phyloP scores from a whole-genome alignment of 1,140 invertebrate genomes.

The Tenebrio molitor region DNA sequence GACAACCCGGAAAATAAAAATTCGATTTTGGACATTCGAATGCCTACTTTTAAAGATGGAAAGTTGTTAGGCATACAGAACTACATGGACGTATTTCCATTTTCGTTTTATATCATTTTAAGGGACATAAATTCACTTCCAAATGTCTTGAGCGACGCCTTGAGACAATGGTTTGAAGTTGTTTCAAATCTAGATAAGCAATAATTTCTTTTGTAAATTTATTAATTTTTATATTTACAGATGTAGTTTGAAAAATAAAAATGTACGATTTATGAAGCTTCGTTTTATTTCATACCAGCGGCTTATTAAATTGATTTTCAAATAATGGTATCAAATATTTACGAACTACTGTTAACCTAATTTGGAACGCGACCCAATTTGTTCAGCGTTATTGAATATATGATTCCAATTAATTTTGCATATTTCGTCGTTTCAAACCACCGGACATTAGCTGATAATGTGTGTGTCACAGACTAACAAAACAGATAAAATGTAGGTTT shows the following conservation, averaged over 20 bases:
- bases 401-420: constrained; percentile 2
- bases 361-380: constrained; percentile 14
- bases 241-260: background rate
- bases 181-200: constrained; percentile 76
- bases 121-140: constrained; percentile 91
- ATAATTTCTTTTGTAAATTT: constrained; percentile 25
- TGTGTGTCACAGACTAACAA: background rate
- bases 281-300: constrained; percentile 10
- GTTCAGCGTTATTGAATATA: background rate
- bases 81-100: constrained; percentile 97
- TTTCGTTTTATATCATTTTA: constrained; percentile 98
- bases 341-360: constrained; percentile 1
- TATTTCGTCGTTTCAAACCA: background rate
- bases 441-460: constrained; percentile 4
- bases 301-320: constrained; percentile 14
- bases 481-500: constrained; percentile 19
- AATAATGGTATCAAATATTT: constrained; percentile 11
- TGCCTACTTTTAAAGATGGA: constrained; percentile 79
- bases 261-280: background rate
- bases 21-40: constrained; percentile 93
- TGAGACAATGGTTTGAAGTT: constrained; percentile 98
- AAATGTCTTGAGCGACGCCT: constrained; percentile 91
- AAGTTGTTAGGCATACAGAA: constrained; percentile 75
- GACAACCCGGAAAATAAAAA: constrained; percentile 94
- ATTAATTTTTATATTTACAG: too few relatives aligned